phyloP scores from a whole-genome alignment of 2,888 invertebrate genomes.

The Meiosimyza platycephala region DNA sequence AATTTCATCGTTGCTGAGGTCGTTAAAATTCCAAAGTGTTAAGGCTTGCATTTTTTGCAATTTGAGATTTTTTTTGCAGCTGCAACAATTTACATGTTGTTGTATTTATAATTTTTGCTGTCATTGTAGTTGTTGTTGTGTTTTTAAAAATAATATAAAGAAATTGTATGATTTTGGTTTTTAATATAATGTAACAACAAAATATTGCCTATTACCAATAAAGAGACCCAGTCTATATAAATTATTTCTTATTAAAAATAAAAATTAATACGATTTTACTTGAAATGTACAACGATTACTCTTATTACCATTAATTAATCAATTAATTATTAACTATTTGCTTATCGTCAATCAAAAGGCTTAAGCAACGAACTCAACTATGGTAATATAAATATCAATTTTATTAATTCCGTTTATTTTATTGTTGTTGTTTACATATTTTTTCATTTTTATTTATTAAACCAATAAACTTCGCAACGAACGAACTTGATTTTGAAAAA shows the following conservation, averaged over 20 bases:
- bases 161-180: background rate
- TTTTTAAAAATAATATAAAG: background rate
- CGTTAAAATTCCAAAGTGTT: constrained; percentile 28
- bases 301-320: too few species aligned
- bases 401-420: background rate
- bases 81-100: too few species aligned
- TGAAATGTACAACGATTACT: too few species aligned
- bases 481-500: constrained; percentile 30
- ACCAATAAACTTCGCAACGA: background rate
- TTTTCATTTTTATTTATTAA: background rate
- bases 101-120: too few species aligned
- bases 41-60: constrained; percentile 1
- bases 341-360: background rate
- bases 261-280: too few species aligned
- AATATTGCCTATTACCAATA: too few species aligned
- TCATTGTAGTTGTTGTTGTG: too few species aligned
- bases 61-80: background rate
- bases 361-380: background rate
- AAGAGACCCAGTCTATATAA: too few species aligned
- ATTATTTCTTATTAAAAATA: too few species aligned
- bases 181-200: background rate
- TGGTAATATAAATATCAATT: background rate
- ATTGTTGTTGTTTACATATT: constrained; percentile 2
- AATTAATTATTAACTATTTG: background rate
- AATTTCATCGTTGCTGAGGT: constrained; percentile 20